Evolutionary conservation across 2,797 vertebrate genomes (phyloP).

Genomic region (Sebastiscus tertius): DNA sequence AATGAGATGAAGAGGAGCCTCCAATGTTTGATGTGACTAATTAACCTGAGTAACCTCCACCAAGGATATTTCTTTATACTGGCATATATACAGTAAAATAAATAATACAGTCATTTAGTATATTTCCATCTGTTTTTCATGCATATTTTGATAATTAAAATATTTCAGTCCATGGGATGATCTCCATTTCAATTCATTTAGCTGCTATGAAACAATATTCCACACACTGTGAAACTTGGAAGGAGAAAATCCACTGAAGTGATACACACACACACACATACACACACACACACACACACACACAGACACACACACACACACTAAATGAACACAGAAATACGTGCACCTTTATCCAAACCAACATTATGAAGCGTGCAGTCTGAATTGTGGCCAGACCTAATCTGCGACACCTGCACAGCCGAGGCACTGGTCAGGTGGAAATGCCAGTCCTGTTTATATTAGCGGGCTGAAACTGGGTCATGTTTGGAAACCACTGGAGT

Average conservation of each 20-base stretch:
- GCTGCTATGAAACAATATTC: background rate
- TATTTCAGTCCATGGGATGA: background rate
- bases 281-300: background rate
- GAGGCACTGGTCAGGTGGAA: constrained; percentile 40
- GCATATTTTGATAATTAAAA: background rate
- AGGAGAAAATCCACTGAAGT: background rate
- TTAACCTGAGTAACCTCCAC: background rate
- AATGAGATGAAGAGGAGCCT: background rate
- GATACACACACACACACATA: background rate
- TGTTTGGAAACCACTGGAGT: constrained; percentile 45
- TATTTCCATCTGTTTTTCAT: background rate
- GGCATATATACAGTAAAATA: background rate
- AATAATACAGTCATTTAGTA: background rate
- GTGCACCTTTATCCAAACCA: background rate
- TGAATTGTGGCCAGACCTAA: constrained; percentile 9
- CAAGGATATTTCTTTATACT: background rate
- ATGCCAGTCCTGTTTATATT: constrained; percentile 53
- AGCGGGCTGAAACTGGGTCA: constrained; percentile 53
- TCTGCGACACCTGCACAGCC: constrained; percentile 35
- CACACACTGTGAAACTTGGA: background rate
- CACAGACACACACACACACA: background rate
- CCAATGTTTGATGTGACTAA: background rate
- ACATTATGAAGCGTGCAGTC: background rate
- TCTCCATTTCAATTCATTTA: background rate
- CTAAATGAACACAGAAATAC: constrained; percentile 7